These are phyloP conservation scores for Lepeophtheirus nordmannii DNA, from an alignment of 2,888 invertebrate species.

Conservation along the genomic window DNA sequence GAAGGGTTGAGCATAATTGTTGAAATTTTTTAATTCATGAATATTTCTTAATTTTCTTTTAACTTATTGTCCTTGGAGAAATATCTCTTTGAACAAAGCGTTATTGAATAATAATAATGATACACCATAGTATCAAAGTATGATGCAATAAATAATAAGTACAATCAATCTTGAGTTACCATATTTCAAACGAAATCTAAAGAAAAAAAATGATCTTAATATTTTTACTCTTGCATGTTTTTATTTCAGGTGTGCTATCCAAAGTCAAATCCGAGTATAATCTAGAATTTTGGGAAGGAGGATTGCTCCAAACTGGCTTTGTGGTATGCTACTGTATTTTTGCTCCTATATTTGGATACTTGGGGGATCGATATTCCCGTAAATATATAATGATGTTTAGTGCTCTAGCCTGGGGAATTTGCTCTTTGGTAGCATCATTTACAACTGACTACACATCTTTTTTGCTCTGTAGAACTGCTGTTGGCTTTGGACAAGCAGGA, in stretches of 20 bases:
- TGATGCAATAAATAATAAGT: too few species aligned
- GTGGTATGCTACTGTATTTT: slow-evolving; percentile 20
- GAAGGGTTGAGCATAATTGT: too few species aligned
- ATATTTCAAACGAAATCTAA: too few species aligned
- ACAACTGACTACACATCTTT: slow-evolving; percentile 10
- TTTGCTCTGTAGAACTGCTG: slow-evolving; percentile 14
- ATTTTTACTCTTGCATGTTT: too few species aligned
- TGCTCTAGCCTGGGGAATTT: slow-evolving; percentile 13
- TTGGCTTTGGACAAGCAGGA: slow-evolving; percentile 22
- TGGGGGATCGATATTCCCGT: slow-evolving; percentile 21
- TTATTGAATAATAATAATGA: too few species aligned
- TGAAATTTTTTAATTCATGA: too few species aligned
- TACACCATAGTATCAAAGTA: too few species aligned
- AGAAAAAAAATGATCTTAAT: too few species aligned
- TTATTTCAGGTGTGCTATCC: slow-evolving; percentile 12
- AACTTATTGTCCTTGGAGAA: too few species aligned
- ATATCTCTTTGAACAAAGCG: too few species aligned
- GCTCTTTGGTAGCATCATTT: slow-evolving; percentile 6
- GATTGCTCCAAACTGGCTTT: slow-evolving; percentile 22
- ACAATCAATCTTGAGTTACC: too few species aligned
- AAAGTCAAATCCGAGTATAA: slow-evolving; percentile 5
- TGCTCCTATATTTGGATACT: slow-evolving; percentile 21
- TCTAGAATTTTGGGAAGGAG: slow-evolving; percentile 7
- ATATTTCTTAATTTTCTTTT: too few species aligned
- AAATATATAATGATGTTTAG: slow-evolving; percentile 22